Evolutionary conservation across 2,797 vertebrate genomes (phyloP).

Genomic region (Hozukius guyotensis): DNA sequence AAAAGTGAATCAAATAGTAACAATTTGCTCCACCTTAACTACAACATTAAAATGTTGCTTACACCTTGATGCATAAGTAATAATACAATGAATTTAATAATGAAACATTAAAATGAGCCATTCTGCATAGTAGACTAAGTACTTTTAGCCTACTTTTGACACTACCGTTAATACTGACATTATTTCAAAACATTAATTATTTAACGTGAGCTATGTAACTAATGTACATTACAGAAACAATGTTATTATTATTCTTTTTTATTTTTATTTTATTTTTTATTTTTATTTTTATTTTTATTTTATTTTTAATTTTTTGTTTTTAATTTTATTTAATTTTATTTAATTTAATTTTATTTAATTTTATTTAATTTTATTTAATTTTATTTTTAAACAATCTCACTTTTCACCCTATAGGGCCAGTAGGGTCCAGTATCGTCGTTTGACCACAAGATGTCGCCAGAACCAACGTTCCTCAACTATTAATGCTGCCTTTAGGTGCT

Average conservation of each 20-base stretch:
- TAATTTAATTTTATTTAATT: too few relatives aligned
- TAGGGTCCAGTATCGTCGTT: rapidly evolving
- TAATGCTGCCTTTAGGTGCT: constrained; percentile 4
- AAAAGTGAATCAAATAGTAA: neutral
- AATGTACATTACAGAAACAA: neutral
- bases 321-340: too few relatives aligned
- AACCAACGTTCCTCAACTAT: rapidly evolving
- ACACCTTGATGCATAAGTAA: neutral
- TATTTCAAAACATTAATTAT: too few relatives aligned
- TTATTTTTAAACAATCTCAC: neutral
- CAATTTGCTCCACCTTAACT: neutral
- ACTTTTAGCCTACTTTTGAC: neutral
- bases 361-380: too few relatives aligned
- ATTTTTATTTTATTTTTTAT: too few relatives aligned
- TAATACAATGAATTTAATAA: neutral
- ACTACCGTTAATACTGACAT: too few relatives aligned
- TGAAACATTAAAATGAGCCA: too few relatives aligned
- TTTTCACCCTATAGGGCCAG: neutral
- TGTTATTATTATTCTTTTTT: too few relatives aligned
- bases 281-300: too few relatives aligned
- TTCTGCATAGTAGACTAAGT: neutral
- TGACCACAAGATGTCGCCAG: constrained; percentile 61
- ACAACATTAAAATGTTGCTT: neutral
- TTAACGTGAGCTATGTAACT: neutral
- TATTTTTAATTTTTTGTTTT: too few relatives aligned